Evolutionary conservation across 2,888 invertebrate genomes (phyloP), one percentile per base, ranked within the genome.

Genomic region (Noctua janthe): DNA sequence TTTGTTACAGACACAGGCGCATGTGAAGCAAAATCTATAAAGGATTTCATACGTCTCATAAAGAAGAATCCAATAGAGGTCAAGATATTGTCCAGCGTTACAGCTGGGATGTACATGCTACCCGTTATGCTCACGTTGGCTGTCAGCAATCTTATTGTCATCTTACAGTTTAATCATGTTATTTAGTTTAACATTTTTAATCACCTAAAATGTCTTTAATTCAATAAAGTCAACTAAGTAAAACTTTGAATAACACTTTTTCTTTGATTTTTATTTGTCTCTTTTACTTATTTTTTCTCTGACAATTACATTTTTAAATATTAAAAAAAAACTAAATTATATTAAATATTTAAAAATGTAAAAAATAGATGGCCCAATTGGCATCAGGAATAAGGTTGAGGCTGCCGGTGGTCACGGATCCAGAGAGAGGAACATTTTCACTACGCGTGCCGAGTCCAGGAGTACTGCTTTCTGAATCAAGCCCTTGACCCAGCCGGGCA

Each of bases 51-150:
- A 20, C 67, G 67, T n/a, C 39, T 67, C 7, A 67, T 43, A 13
- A 43, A 67, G 43, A 67, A 75, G 29, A 54, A 75, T 23, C 75
- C 69, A 1, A 1, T 75, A 43, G 69, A 75, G 13, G 47, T 75
- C 23, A 69, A 69, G 29, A n/a, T 75, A 56, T 15, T 56, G 7
- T 29, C 56, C 29, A 56, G 43, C 2, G 2, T 69, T 56, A 29
- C 54, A 0, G 5, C 69, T 59, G 75, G 75, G 29, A 75, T 51
- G 69, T 56, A 75, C 39, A 35, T 75, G 49, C 39, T 75, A 29
- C 75, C 75, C 5, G 72, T 72, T 3, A 43, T 67, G 13, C 15
- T 67, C 1, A 43, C 43, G 13, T 6, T 43, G 2, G 23, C 67
- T 43, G 23, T 67, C 67, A 43, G 23, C 20, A 23, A 67, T 43